These are phyloP conservation scores for Callimorpha dominula DNA, from an alignment of 2,888 invertebrate genomes.

Conservation along the genomic window DNA sequence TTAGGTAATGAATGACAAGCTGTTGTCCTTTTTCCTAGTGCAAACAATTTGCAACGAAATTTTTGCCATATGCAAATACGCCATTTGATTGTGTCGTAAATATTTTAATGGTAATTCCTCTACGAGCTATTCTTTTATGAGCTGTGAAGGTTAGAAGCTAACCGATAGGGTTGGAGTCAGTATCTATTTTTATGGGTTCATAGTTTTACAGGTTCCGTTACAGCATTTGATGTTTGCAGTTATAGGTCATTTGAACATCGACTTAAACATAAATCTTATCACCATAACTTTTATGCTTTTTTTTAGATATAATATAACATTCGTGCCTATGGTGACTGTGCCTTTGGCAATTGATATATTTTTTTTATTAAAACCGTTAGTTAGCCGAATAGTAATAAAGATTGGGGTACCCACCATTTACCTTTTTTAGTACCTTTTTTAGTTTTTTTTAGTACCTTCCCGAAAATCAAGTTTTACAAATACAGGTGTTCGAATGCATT, in stretches of 20 bases:
- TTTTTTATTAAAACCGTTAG: too few species aligned
- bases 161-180: not conserved
- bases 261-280: not conserved
- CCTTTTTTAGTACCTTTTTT: too few species aligned
- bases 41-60: not conserved
- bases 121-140: conserved; percentile 4
- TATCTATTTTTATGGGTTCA: not conserved
- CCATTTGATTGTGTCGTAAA: not conserved
- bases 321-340: not conserved
- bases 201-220: conserved; percentile 1
- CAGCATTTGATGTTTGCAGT: not conserved
- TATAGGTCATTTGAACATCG: not conserved
- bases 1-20: not conserved
- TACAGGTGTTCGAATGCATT: too few species aligned
- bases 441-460: too few species aligned
- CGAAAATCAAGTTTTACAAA: too few species aligned
- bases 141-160: conserved; percentile 6
- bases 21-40: not conserved
- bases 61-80: not conserved
- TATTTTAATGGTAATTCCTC: not conserved
- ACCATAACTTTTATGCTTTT: not conserved
- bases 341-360: too few species aligned
- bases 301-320: not conserved
- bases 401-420: too few species aligned
- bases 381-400: too few species aligned